Percentiles rank a stretch among this genome's conserved stretches.
Evolutionary conservation across 1,140 invertebrate genomes (phyloP).

Genomic region (Spodoptera frugiperda): DNA sequence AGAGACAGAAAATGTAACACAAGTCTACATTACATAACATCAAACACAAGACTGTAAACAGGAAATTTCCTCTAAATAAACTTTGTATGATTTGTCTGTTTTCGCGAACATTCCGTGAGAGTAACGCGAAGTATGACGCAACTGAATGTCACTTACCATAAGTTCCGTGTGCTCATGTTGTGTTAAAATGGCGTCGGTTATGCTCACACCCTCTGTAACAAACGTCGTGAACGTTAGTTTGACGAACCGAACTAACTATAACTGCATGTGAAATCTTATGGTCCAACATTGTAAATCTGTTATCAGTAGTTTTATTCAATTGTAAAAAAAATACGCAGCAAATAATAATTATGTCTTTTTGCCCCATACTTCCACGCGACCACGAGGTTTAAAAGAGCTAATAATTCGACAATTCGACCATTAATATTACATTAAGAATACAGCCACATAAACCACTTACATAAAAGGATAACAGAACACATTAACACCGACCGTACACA

Average conservation of each 20-base stretch:
- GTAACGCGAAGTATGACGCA: background rate
- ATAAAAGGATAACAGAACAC: background rate
- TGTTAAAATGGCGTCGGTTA: constrained; percentile 40
- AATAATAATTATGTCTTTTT: no score
- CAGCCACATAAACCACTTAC: background rate
- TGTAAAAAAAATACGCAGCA: no score
- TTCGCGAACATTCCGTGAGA: no score
- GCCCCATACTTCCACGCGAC: no score
- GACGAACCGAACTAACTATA: constrained; percentile 7
- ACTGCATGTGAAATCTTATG: no score
- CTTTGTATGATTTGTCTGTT: no score
- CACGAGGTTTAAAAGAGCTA: background rate
- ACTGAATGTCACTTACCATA: constrained; percentile 57
- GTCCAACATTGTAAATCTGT: no score
- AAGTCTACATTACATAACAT: background rate
- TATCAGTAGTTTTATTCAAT: no score
- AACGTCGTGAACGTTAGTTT: constrained; percentile 17
- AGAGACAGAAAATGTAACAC: no score
- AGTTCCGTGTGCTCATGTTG: constrained; percentile 60
- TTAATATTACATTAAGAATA: background rate
- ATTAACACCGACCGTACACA: background rate
- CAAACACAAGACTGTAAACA: background rate
- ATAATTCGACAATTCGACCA: background rate
- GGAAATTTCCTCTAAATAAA: no score
- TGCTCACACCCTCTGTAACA: constrained; percentile 41